A percentile compares a stretch with the other conserved stretches of the same genome.
phyloP scores from a whole-genome alignment of 1,140 invertebrate species.

The Lepidurus couesii region DNA sequence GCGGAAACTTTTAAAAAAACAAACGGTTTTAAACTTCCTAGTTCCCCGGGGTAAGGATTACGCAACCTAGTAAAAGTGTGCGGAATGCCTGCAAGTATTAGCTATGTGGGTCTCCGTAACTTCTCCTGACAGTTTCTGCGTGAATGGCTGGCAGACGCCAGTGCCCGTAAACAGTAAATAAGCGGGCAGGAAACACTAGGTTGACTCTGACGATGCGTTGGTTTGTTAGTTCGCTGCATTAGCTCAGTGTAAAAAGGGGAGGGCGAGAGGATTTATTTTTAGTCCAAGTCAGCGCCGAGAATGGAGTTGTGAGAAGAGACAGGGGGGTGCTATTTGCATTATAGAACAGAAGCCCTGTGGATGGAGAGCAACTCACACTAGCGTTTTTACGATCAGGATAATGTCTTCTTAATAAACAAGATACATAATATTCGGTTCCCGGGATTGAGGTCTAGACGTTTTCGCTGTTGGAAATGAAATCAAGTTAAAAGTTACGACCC shows the following conservation, averaged over 20 bases:
- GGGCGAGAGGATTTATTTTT: background rate
- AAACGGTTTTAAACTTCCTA: too few relatives aligned
- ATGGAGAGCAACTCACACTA: background rate
- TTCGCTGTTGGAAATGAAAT: background rate
- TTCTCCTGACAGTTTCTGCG: background rate
- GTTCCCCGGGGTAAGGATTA: too few relatives aligned
- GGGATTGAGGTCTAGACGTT: background rate
- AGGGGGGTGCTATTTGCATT: background rate
- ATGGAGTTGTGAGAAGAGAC: background rate
- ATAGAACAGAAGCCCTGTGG: background rate
- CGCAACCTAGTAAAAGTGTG: too few relatives aligned
- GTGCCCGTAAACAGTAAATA: background rate
- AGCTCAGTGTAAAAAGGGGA: background rate
- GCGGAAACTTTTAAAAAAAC: too few relatives aligned
- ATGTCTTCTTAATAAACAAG: too few relatives aligned
- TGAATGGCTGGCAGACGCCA: background rate
- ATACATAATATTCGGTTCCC: too few relatives aligned
- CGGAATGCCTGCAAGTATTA: too few relatives aligned
- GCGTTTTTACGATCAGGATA: too few relatives aligned
- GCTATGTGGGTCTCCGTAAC: background rate
- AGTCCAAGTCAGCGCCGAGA: background rate
- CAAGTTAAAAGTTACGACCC: background rate
- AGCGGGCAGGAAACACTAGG: background rate
- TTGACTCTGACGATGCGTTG: slow-evolving; percentile 2
- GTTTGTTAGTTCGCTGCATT: background rate